Base-by-base conservation (phyloP, 2,888 invertebrate genomes). In the Acanthosepion pharaonis region DNA sequence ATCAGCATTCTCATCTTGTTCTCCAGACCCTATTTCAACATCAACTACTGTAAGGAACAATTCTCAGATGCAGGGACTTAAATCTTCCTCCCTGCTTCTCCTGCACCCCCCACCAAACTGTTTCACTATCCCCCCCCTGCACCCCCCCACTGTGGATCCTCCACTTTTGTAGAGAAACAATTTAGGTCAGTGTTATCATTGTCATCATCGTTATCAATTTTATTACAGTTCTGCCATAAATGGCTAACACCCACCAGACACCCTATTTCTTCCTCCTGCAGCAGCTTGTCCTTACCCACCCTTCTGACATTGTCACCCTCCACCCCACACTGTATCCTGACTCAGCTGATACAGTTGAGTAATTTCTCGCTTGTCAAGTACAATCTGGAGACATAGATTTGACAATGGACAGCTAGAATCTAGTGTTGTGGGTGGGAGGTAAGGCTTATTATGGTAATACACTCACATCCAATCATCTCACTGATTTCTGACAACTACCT, bases 81-180 rank as follows among this genome's bases (percentile, higher is more conserved):
- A n/a, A 78, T 33, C 11, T 78, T 78, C 78, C 5, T 78, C n/a
- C 78, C 11, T 15, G 3, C n/a, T 18, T 23, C 23, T 59, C 23
- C 5, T 59, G 55, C 20, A 55, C 55, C 55, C 55, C 55, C 55
- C 18, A 33, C 33, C 55, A 5, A 20, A 78, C n/a, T n/a, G n/a
- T 78, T 78, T 78, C 33, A 33, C 59, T 42, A 42, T 51, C 94
- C 64, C 20, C 55, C 55, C 1, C 59, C 59, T 6, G 0, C 3
- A 28, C 4, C 91, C 4, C 91, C 64, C 55, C 78, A 55, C 53
- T 91, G 49, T 59, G 91, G n/a, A 33, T 42, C 91, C 94, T 53
- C 51, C 94, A 48, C 94, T 94, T 91, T 95, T 95, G 55, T 91
- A 78, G n/a, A 15, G n/a, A 78, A 78, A 78, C 78, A 15, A 78